Evolutionary conservation across 2,113 vertebrate genomes (phyloP), one percentile per base, ranked within the genome.

Genomic region (Eidolon helvum): DNA sequence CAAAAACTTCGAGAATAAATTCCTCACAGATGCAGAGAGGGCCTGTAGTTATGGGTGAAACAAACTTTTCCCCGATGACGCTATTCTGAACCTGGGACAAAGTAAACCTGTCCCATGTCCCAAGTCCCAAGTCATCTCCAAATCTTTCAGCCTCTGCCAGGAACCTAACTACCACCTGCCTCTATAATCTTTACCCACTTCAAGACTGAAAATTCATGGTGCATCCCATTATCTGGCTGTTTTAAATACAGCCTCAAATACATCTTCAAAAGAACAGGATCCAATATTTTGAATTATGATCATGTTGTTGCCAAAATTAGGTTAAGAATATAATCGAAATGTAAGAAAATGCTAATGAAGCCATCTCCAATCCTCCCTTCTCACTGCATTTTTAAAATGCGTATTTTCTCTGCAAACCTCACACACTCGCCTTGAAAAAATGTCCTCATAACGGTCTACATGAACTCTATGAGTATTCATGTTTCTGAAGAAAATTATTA

Each of bases 361-460:
- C 22, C 57, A 93, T 80, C 80, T 93, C 71, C 26, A 71, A 83
- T 50, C 48, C 50, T 75, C 50, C 93, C 68, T 92, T 88, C 94
- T 95, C 92, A 35, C 48, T 90, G 90, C 33, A 96, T 94, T 95
- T 95, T 95, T 82, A 92, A 97, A 93, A 87, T 45, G 35, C 48
- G 68, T 53, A 30, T 43, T 91, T 61, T 94, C 69, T 78, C 48
- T 35, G 68, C 63, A 96, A 69, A 53, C 8, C 57, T 93, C 78
- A 86, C 24, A 93, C 0, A 28, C 24, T 87, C 43, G 61, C 40
- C 80, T 95, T 85, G 71, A 45, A 90, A 96, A 87, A 63, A 48
- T 43, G 28, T 77, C 77, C 89, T 57, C 24, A 92, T 72, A 91
- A 85, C 40, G 38, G 14, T 85, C 33, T 78, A 53, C 7, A 38